Evolutionary conservation across 2,888 invertebrate species (phyloP), one percentile per base, ranked within the genome.

Genomic region (Catocala nupta): DNA sequence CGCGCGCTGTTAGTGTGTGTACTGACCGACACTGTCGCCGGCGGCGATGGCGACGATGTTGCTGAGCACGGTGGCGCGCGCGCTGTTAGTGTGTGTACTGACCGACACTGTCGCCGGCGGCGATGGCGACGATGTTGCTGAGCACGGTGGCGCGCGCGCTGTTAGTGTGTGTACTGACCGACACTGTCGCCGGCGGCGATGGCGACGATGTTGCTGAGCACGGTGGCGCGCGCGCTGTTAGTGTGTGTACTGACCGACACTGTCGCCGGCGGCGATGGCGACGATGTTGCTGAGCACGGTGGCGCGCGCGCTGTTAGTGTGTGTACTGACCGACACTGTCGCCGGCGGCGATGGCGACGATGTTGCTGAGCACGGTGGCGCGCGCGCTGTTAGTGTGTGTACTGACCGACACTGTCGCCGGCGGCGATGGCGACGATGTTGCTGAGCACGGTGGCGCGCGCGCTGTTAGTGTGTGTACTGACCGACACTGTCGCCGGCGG

Each of bases 21-120:
- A 59, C 76, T 12, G 2, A 77, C 79, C 98, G 54, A 98, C 98
- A 88, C 98, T 98, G 91, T 98, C 98, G 1, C 98, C 98, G 43
- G 99, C 99, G 48, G 99, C 99, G 75, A 99, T 99, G 53, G 99
- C 97, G 63, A 99, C 99, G 59, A 99, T 99, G 90, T 98, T 98
- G 44, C 98, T 98, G 63, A 99, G 95, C 13, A 99, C 99, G 74
- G 98, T 97, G 8, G 99, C 99, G 70, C 99, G 97, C 63, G 98
- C 98, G 6, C n/a, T n/a, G n/a, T n/a, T n/a, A n/a, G n/a, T 13
- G 9, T 4, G 47, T 12, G 16, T 55, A 59, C 76, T 12, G 2
- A 77, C 79, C 98, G 54, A 98, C 98, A 88, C 98, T 98, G 91
- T 98, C 98, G 1, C 98, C 98, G 43, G 99, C 99, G 48, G 99